Percentiles rank a stretch among this genome's conserved stretches.
Conservation (phyloP, 2,888 invertebrate genomes). For the Ectemnius continuus region DNA sequence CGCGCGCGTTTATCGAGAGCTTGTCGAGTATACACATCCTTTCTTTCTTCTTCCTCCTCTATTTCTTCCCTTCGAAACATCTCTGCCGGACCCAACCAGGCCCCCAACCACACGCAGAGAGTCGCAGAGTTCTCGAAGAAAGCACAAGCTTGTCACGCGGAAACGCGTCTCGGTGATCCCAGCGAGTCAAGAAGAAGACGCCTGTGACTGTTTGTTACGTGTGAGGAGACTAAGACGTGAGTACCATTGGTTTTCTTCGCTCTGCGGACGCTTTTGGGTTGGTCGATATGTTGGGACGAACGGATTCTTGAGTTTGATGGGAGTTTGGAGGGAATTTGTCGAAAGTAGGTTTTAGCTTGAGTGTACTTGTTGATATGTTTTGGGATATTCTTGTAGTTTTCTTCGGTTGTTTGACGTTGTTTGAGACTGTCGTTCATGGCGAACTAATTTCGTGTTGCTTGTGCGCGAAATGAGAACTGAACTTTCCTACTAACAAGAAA, state of each 20-base stretch:
- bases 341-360: too few relatives aligned
- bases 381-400: too few relatives aligned
- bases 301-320: neutral
- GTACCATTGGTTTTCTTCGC: constrained; percentile 31
- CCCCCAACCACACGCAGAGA: neutral
- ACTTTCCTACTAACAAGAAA: too few relatives aligned
- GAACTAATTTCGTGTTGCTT: too few relatives aligned
- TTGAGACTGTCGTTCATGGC: too few relatives aligned
- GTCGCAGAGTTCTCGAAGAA: neutral
- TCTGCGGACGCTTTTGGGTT: neutral
- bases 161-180: neutral
- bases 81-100: constrained; percentile 18
- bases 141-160: neutral
- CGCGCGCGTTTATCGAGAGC: constrained; percentile 64
- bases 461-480: too few relatives aligned
- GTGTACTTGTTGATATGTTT: too few relatives aligned
- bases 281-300: too few relatives aligned
- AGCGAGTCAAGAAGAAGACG: constrained; percentile 23
- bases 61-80: constrained; percentile 29
- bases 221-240: constrained; percentile 57
- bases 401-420: too few relatives aligned
- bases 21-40: constrained; percentile 27
- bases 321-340: neutral
- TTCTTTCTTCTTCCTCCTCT: too few relatives aligned
- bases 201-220: constrained; percentile 27